These are phyloP conservation scores for Chrysotoxum bicinctum DNA, from an alignment of 2,888 invertebrate genomes.

Conservation along the genomic window DNA sequence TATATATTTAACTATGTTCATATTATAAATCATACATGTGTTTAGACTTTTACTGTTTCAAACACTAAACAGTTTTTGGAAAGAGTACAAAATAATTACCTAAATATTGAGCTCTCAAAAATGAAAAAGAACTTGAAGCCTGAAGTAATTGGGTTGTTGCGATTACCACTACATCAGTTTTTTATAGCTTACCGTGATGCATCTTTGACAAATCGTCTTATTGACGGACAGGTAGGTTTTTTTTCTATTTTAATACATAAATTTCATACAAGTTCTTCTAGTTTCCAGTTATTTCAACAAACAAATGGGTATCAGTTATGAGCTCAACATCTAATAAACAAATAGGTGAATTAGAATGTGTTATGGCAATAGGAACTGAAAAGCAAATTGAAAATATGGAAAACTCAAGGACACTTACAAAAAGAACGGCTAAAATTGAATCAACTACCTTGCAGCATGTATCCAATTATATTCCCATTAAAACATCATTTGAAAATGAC, in stretches of 20 bases:
- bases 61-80: constrained; percentile 83
- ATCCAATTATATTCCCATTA: not conserved
- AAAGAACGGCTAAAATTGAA: not conserved
- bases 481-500: not conserved
- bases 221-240: constrained; percentile 82
- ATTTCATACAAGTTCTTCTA: constrained; percentile 73
- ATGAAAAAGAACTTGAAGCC: constrained; percentile 78
- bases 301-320: constrained; percentile 84
- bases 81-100: constrained; percentile 83
- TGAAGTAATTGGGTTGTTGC: constrained; percentile 82
- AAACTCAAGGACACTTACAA: constrained; percentile 67
- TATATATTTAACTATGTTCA: not conserved
- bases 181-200: constrained; percentile 85
- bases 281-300: constrained; percentile 85
- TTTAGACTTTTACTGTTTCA: constrained; percentile 83
- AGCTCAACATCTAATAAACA: constrained; percentile 81
- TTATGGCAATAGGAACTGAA: constrained; percentile 85
- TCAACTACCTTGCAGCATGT: not conserved
- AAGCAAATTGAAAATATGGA: constrained; percentile 84
- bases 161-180: constrained; percentile 84
- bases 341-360: constrained; percentile 83
- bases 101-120: constrained; percentile 83
- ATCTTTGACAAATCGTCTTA: constrained; percentile 83
- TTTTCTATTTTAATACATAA: not conserved
- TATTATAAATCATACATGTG: not conserved